Evolutionary conservation across 1,140 invertebrate genomes (phyloP), one percentile per base, ranked within the genome.

Genomic region (Zaprionus camerounensis): DNA sequence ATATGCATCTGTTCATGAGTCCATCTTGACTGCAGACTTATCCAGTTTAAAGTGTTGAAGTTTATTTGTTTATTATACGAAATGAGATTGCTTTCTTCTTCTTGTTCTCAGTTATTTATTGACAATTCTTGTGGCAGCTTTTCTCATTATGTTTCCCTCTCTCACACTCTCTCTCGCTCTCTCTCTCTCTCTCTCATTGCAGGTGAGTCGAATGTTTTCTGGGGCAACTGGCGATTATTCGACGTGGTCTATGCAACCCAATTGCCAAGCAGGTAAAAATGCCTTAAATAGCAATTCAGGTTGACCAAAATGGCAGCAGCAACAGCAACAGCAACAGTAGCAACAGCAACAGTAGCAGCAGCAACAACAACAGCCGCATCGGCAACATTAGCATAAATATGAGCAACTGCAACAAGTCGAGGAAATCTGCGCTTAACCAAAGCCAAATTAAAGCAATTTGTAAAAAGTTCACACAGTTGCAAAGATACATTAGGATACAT

Each of bases 201-300:
- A 84, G 82, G 82, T 86, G 82, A 84, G 82, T 76, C 65, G 44
- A 78, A 85, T 85, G 64, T 78, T 66, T 41, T 70, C 34, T 58
- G 67, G 3, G 44, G 34, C 34, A 70, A 55, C 72, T 74, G 62
- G 74, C 76, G 65, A 63, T 80, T 83, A 62, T 53, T 56, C 53
- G 36, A 58, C 61, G 55, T 58, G 46, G 44, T 49, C 22, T 36
- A 65, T 71, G 69, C 69, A 58, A 59, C 55, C 56, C 38, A 58
- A 59, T 67, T 70, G 24, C 46, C 28, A 56, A 73, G 69, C 81
- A 85, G 82, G 73, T 81, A 85, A 81, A 64, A 57, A 78, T 74
- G 71, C 82, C 79, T 86, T 82, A 86, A 86, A 86, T 72, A 86
- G 82, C 34, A 46, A 81, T 63, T 65, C 61, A 76, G 73, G 61